These are phyloP conservation scores for Stichopus chloronotus DNA, from an alignment of 35 echinoderm and acorn worm genomes.

Conservation along the genomic window DNA sequence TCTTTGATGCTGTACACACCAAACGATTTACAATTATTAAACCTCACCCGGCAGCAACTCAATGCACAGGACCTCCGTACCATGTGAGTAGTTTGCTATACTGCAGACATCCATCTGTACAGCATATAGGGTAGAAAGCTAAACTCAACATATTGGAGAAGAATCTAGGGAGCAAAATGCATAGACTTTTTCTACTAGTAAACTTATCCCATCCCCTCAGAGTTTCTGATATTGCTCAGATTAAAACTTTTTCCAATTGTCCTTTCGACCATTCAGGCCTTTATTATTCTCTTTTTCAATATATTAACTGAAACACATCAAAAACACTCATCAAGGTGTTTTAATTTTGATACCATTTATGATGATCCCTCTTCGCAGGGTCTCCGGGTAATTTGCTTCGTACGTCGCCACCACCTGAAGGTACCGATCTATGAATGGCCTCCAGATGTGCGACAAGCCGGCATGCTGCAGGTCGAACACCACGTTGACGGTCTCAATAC, in stretches of 20 bases:
- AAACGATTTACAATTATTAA: not conserved
- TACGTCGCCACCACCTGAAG: constrained; percentile 57
- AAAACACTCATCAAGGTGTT: too few relatives aligned
- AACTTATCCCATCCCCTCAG: too few relatives aligned
- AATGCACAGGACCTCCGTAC: not conserved
- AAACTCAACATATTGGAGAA: too few relatives aligned
- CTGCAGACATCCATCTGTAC: too few relatives aligned
- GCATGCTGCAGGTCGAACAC: constrained; percentile 78
- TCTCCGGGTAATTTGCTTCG: constrained; percentile 87
- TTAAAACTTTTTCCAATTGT: too few relatives aligned
- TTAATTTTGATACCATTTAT: constrained; percentile 64
- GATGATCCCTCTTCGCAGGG: constrained; percentile 59
- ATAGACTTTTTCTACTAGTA: too few relatives aligned
- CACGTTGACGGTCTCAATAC: constrained; percentile 56
- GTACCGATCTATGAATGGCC: constrained; percentile 71
- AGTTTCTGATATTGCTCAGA: too few relatives aligned
- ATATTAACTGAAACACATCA: not conserved
- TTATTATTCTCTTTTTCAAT: not conserved
- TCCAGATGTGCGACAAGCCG: constrained; percentile 67
- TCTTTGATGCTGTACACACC: not conserved
- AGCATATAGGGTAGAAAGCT: too few relatives aligned
- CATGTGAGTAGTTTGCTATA: too few relatives aligned
- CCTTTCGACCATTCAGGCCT: too few relatives aligned
- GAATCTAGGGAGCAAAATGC: too few relatives aligned
- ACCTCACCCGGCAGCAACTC: not conserved